Percentiles rank a stretch among this genome's conserved stretches.
Evolutionary conservation across 2,113 vertebrate genomes (phyloP).

Genomic region (Ptilorrhoa leucosticta): DNA sequence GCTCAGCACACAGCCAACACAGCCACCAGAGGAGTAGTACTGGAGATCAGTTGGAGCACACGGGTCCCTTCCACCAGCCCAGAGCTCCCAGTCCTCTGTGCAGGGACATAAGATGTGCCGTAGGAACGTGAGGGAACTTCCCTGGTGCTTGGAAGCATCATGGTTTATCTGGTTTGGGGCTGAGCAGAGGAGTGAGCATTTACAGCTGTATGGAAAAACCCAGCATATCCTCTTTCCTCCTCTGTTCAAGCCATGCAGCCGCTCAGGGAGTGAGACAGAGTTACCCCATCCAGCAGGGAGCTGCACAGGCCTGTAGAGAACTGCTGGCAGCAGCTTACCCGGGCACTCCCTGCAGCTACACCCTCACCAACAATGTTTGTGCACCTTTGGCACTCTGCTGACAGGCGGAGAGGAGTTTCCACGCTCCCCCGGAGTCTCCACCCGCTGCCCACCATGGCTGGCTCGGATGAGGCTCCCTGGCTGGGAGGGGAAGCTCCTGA

Average conservation of each 20-base stretch:
- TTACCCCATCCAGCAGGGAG: background rate
- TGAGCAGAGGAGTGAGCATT: background rate
- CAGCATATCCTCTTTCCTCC: background rate
- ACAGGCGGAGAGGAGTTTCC: background rate
- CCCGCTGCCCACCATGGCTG: background rate
- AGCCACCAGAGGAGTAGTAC: background rate
- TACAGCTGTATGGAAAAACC: background rate
- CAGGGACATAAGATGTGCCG: background rate
- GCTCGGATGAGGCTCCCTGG: background rate
- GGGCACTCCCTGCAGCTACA: slow-evolving; percentile 16
- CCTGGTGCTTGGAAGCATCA: background rate
- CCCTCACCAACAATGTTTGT: background rate
- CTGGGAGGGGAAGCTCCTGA: background rate
- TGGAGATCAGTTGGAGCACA: background rate
- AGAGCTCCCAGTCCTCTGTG: background rate
- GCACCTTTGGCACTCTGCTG: rapidly evolving
- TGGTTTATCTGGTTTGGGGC: background rate
- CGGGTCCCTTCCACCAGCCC: background rate
- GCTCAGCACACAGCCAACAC: background rate
- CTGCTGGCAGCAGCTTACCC: background rate
- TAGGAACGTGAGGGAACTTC: background rate
- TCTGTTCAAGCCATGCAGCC: background rate
- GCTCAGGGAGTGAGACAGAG: background rate
- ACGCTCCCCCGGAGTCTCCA: background rate
- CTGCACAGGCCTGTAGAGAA: slow-evolving; percentile 9